phyloP scores from a whole-genome alignment of 2,113 vertebrate species.

The Dicrurus megarhynchus region DNA sequence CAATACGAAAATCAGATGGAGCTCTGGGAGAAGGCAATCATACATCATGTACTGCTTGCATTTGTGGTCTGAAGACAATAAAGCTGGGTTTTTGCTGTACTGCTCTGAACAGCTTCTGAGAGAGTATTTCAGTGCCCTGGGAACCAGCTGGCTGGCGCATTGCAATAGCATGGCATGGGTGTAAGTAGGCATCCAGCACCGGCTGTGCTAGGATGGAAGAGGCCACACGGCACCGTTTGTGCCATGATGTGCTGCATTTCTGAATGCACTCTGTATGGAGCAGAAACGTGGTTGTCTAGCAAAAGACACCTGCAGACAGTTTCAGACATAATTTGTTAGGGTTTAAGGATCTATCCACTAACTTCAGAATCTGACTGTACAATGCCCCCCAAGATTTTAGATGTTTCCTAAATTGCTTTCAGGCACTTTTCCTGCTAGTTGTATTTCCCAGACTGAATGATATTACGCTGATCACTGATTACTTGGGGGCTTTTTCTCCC shows the following conservation, averaged over 20 bases:
- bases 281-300: neutral
- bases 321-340: neutral
- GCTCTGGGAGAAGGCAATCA: neutral
- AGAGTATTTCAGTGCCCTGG: neutral
- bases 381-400: neutral
- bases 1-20: neutral
- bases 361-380: neutral
- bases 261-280: neutral
- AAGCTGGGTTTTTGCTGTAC: neutral
- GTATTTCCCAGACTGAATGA: neutral
- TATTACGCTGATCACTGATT: neutral
- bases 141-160: neutral
- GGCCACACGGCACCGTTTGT: neutral
- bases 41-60: neutral
- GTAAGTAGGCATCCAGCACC: neutral
- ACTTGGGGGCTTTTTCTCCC: neutral
- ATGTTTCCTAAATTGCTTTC: neutral
- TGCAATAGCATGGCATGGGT: neutral
- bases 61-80: neutral
- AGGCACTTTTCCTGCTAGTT: neutral
- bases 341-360: neutral
- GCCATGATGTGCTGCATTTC: neutral
- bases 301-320: neutral
- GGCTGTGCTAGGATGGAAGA: neutral
- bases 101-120: neutral